These are phyloP conservation scores for Zosterops hypoxanthus DNA, from an alignment of 2,113 vertebrate genomes.

Conservation along the genomic window DNA sequence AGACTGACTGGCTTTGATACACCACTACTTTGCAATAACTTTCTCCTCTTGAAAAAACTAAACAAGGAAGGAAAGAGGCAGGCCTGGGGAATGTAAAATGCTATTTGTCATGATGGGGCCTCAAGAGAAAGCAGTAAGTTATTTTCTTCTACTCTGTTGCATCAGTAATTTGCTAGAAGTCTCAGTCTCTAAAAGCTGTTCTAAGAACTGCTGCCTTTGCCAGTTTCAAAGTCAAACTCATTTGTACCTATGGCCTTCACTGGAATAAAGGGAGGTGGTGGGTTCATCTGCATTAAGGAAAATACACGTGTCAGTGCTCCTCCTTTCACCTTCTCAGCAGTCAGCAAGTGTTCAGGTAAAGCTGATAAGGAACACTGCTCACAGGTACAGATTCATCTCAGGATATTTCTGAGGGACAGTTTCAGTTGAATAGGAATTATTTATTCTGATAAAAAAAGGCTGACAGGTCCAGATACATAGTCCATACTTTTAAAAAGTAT, in stretches of 20 bases:
- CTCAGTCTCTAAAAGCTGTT: background rate
- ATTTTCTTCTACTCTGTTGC: background rate
- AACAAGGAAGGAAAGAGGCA: background rate
- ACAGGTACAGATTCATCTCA: background rate
- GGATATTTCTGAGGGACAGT: background rate
- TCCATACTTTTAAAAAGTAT: background rate
- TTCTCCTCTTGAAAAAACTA: constrained; percentile 1
- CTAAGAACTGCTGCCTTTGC: background rate
- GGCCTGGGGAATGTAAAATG: background rate
- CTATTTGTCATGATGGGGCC: background rate
- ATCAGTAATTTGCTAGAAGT: background rate
- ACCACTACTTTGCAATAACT: background rate
- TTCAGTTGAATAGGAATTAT: background rate
- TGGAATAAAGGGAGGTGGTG: background rate
- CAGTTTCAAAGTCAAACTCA: background rate
- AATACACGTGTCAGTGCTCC: background rate
- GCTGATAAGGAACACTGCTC: background rate
- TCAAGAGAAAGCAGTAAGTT: background rate
- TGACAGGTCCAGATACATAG: background rate
- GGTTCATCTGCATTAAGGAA: background rate
- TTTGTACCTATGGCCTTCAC: background rate
- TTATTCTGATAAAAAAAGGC: background rate
- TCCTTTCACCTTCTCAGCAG: background rate
- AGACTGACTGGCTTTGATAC: background rate
- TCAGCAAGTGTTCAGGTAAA: background rate